Conservation (phyloP, 2,113 vertebrate genomes). For the Pteropus alecto region DNA sequence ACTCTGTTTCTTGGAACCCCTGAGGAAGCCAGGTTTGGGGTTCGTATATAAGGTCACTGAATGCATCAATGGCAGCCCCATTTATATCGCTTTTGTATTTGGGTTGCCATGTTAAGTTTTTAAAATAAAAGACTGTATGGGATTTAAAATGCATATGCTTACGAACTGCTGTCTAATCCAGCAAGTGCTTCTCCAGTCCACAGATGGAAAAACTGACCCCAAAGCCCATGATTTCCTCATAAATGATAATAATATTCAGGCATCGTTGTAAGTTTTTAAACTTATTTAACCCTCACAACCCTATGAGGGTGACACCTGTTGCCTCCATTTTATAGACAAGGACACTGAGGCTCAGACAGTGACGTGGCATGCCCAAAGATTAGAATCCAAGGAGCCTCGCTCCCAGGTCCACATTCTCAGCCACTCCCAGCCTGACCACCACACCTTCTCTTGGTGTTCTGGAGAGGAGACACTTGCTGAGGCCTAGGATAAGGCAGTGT, state of each 20-base stretch:
- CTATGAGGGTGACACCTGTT: background rate
- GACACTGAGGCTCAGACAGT: background rate
- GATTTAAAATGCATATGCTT: background rate
- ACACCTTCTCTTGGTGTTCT: background rate
- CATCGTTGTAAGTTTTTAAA: background rate
- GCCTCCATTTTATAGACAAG: background rate
- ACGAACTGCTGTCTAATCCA: background rate
- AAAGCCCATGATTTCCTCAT: background rate
- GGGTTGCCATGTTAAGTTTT: background rate
- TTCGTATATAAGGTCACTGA: background rate
- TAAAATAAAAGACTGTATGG: background rate
- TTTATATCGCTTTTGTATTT: background rate
- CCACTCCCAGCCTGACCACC: background rate
- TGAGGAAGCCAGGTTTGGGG: background rate
- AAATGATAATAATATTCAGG: background rate
- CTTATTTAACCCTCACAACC: background rate
- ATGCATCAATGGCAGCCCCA: background rate
- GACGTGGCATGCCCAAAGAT: background rate
- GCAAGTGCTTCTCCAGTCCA: background rate
- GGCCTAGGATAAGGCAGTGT: background rate
- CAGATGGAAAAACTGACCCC: background rate
- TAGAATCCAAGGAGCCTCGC: background rate
- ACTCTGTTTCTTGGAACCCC: background rate
- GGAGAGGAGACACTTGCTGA: background rate
- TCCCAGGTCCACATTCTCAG: background rate